Evolutionary conservation across 1,140 invertebrate genomes (phyloP), one percentile per base, ranked within the genome.

Genomic region (Drosophila suzukii): DNA sequence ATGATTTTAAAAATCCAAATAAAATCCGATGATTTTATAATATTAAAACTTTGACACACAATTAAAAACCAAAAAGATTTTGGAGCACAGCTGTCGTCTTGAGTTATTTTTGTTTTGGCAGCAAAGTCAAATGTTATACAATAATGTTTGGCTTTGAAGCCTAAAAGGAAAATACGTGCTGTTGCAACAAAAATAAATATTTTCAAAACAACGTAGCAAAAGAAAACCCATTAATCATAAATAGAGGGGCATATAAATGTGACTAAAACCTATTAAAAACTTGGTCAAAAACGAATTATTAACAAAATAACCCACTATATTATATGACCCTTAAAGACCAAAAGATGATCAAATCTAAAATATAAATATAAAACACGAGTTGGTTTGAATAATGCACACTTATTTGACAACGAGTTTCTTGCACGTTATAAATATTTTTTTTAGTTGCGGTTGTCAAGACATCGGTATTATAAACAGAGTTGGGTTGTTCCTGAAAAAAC

Each of bases 11-110:
- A 84, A 70, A 67, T 70, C 47, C 49, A 65, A 81, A 78, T 86
- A 91, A 88, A 90, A 88, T 88, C 81, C 74, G 91, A 92, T 91
- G 91, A 91, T 91, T 86, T 92, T 91, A 91, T 92, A 91, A 92
- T 91, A 92, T 91, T 92, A 92, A 92, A 92, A 92, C 90, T 86
- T 91, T 91, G 91, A 92, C 90, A 92, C 90, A 83, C 75, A 73
- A 68, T 75, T 70, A 72, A 81, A 54, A 73, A 46, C 54, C 49
- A 12, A 50, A 59, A 27, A 27, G 27, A 66, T 41, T 24, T 50
- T 46, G 39, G 43, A 34, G 62, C 63, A 84, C 77, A 74, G 68
- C 73, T 38, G 41, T 63, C 38, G 10, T 38, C 27, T 47, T 17
- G 17, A 8, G 11, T 17, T 46, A 59, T 66, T 84, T 72, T 89